Conservation (phyloP, 1,140 invertebrate genomes). For the Heliconius melpomene region DNA sequence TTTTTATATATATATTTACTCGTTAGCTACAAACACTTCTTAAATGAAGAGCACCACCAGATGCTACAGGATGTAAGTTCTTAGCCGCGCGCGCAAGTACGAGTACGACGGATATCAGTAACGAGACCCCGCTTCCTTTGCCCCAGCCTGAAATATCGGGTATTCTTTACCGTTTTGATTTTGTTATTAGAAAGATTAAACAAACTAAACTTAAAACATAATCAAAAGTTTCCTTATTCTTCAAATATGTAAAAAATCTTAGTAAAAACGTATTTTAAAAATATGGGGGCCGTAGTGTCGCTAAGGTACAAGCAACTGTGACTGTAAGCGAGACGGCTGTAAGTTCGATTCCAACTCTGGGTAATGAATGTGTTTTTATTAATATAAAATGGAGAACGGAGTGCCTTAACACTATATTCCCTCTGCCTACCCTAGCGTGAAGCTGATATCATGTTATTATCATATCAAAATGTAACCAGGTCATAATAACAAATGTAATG, state of each 20-base stretch:
- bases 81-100: slow-evolving; percentile 33
- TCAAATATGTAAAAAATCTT: no score
- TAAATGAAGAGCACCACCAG: slow-evolving; percentile 29
- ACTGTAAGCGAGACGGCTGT: no score
- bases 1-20: neutral
- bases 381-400: no score
- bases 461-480: neutral
- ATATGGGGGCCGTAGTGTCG: no score
- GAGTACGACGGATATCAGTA: slow-evolving; percentile 23
- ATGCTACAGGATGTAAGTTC: slow-evolving; percentile 40
- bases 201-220: neutral
- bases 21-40: slow-evolving; percentile 18
- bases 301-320: no score
- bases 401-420: no score
- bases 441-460: no score
- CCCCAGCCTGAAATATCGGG: slow-evolving; percentile 27
- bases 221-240: no score
- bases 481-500: slow-evolving; percentile 1
- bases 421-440: no score
- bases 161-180: slow-evolving; percentile 28
- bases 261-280: no score
- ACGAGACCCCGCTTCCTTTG: slow-evolving; percentile 31
- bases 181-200: neutral
- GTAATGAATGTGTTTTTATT: no score
- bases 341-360: no score